A percentile compares a stretch with the other conserved stretches of the same genome.
phyloP scores from a whole-genome alignment of 1,140 invertebrate genomes.

The Drosophila repleta region DNA sequence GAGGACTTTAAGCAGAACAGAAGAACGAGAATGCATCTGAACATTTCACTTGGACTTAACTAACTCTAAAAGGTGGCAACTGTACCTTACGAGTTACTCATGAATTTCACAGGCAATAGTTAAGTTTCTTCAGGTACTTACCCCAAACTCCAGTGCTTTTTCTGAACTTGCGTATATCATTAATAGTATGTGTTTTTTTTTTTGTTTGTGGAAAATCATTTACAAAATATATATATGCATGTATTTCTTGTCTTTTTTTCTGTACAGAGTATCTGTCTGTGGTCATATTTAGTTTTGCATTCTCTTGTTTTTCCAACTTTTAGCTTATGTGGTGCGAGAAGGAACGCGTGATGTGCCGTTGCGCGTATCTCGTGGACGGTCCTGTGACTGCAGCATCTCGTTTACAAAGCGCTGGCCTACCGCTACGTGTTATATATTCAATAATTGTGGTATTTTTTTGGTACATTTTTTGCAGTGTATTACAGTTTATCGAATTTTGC shows the following conservation, averaged over 20 bases:
- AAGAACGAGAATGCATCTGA: slow-evolving; percentile 23
- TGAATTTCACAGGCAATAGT: slow-evolving; percentile 14
- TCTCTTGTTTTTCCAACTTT: slow-evolving; percentile 60
- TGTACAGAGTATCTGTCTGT: slow-evolving; percentile 63
- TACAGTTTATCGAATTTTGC: slow-evolving; percentile 36
- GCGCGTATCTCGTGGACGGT: slow-evolving; percentile 79
- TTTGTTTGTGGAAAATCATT: slow-evolving; percentile 62
- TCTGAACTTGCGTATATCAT: slow-evolving; percentile 34
- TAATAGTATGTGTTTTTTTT: slow-evolving; percentile 3
- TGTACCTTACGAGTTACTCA: slow-evolving; percentile 35
- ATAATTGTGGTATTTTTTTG: slow-evolving; percentile 34
- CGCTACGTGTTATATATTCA: slow-evolving; percentile 64
- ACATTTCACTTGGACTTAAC: slow-evolving; percentile 13
- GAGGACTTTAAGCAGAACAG: slow-evolving; percentile 33
- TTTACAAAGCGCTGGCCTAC: slow-evolving; percentile 84
- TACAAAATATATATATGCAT: slow-evolving; percentile 69
- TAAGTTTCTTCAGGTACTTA: slow-evolving; percentile 42
- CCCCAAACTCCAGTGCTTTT: slow-evolving; percentile 47
- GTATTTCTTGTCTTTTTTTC: slow-evolving; percentile 30
- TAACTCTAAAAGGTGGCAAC: slow-evolving; percentile 22
- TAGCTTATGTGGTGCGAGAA: slow-evolving; percentile 80
- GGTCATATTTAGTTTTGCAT: slow-evolving; percentile 34
- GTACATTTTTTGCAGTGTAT: slow-evolving; percentile 44
- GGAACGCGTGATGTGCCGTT: slow-evolving; percentile 73
- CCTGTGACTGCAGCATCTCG: slow-evolving; percentile 83